Percentiles rank a stretch among this genome's conserved stretches.
These are phyloP conservation scores for Dendrolimus kikuchii DNA, from an alignment of 1,140 invertebrate species.

Conservation along the genomic window DNA sequence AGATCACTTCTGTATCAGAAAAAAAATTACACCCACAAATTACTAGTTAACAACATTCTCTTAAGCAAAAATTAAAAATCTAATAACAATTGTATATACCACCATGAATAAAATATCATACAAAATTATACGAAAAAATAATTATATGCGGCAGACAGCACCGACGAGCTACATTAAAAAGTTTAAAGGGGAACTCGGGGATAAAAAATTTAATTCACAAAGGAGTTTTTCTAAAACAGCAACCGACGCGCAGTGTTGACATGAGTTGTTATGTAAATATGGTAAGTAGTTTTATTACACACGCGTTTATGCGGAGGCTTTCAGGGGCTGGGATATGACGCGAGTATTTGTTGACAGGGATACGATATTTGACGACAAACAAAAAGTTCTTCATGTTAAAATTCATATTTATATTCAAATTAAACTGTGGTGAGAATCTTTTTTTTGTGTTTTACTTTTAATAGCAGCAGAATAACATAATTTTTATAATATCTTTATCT, in stretches of 20 bases:
- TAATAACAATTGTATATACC: too few species aligned
- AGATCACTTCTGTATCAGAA: neutral
- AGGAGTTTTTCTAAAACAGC: slow-evolving; percentile 8
- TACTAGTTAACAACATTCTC: neutral
- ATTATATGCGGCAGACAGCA: neutral
- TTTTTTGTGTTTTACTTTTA: too few species aligned
- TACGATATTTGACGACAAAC: too few species aligned
- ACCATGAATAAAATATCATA: neutral
- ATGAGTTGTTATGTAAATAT: slow-evolving; percentile 16
- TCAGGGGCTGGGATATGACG: too few species aligned
- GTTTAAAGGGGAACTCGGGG: slow-evolving; percentile 7
- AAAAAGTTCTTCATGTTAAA: too few species aligned
- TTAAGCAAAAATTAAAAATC: too few species aligned
- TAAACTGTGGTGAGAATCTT: too few species aligned
- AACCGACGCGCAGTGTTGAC: slow-evolving; percentile 4
- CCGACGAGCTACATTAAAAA: neutral
- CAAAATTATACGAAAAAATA: neutral
- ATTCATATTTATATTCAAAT: too few species aligned
- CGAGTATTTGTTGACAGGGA: too few species aligned
- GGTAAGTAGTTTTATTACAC: slow-evolving; percentile 16
- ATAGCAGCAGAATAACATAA: too few species aligned
- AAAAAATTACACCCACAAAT: neutral
- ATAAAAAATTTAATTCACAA: slow-evolving; percentile 7
- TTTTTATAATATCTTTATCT: too few species aligned
- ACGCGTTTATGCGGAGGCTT: slow-evolving; percentile 8